phyloP scores from a whole-genome alignment of 2,888 invertebrate genomes.

The Caenorhabditis virilis region DNA sequence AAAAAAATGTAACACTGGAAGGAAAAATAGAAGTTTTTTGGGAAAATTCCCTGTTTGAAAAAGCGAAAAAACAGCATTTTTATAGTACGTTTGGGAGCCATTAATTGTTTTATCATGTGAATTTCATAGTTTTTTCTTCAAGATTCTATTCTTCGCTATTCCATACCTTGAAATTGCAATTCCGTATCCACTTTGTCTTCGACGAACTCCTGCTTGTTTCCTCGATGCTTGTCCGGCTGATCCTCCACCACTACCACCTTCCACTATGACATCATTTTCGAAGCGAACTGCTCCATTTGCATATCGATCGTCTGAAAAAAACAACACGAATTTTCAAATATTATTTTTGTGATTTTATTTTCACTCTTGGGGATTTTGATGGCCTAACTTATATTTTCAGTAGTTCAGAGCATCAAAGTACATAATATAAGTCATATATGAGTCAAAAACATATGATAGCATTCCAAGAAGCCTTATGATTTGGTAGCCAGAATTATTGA shows the following conservation, averaged over 20 bases:
- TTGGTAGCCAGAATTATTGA: too few species aligned
- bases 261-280: conserved; percentile 46
- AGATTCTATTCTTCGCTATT: not conserved
- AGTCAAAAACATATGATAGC: too few species aligned
- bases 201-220: conserved; percentile 45
- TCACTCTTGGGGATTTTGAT: not conserved
- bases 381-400: not conserved
- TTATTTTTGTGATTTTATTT: not conserved
- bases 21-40: too few species aligned
- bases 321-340: not conserved
- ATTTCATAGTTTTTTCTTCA: too few species aligned
- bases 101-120: too few species aligned
- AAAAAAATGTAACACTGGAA: too few species aligned
- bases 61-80: too few species aligned
- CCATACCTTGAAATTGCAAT: conserved; percentile 65
- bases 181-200: conserved; percentile 67
- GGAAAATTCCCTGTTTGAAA: too few species aligned
- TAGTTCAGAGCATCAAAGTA: too few species aligned
- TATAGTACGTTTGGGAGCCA: too few species aligned
- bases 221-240: conserved; percentile 20
- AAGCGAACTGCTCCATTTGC: conserved; percentile 67
- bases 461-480: too few species aligned
- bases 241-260: conserved; percentile 18
- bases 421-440: too few species aligned
- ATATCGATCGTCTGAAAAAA: conserved; percentile 62